phyloP scores from a whole-genome alignment of 2,797 vertebrate species.

The Melanotaenia trifasciata region DNA sequence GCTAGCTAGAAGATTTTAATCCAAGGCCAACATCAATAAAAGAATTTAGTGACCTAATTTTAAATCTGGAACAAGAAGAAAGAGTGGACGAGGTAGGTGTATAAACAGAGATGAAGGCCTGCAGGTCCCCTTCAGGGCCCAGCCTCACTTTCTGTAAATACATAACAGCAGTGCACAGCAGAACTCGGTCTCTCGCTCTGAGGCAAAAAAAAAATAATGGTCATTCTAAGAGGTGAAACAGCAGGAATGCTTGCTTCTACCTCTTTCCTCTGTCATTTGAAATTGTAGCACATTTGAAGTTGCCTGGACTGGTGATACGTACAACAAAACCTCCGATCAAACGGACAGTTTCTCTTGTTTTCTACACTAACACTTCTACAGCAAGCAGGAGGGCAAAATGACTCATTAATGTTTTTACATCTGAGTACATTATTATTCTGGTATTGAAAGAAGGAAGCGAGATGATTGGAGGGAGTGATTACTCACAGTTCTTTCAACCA shows the following conservation, averaged over 20 bases:
- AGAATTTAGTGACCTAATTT: slow-evolving; percentile 16
- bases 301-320: slow-evolving; percentile 10
- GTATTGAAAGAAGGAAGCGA: no score
- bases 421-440: no score
- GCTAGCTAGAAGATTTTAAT: slow-evolving; percentile 17
- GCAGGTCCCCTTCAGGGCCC: slow-evolving; percentile 20
- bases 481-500: no score
- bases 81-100: not conserved
- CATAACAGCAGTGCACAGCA: slow-evolving; percentile 19
- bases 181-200: not conserved
- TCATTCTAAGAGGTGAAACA: slow-evolving; percentile 39
- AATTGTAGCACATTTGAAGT: slow-evolving; percentile 9
- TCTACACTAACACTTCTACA: no score
- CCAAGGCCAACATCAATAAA: slow-evolving; percentile 7
- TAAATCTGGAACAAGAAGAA: slow-evolving; percentile 1
- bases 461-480: no score
- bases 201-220: slow-evolving; percentile 31
- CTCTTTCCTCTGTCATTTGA: slow-evolving; percentile 18
- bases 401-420: no score
- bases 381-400: no score
- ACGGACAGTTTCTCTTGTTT: not conserved
- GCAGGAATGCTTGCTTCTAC: slow-evolving; percentile 5
- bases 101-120: slow-evolving; percentile 16
- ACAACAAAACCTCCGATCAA: not conserved
- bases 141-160: slow-evolving; percentile 35